phyloP scores from a whole-genome alignment of 2,113 vertebrate genomes.

The Lepisosteus osseus region DNA sequence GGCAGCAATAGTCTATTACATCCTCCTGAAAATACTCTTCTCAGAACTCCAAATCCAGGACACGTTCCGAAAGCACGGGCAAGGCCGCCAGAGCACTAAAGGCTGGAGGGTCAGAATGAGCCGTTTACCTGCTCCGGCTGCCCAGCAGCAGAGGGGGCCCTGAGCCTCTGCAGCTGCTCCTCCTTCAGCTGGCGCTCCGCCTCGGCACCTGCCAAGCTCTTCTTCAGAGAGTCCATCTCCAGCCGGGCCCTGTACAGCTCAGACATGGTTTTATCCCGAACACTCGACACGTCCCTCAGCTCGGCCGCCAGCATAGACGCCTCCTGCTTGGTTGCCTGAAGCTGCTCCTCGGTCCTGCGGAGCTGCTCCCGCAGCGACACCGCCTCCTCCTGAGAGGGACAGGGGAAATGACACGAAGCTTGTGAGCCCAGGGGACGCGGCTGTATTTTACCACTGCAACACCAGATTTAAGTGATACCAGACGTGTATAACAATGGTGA shows the following conservation, averaged over 20 bases:
- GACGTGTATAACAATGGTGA: too few relatives aligned
- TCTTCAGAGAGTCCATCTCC: constrained; percentile 68
- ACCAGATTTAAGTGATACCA: too few relatives aligned
- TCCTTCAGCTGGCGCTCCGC: constrained; percentile 68
- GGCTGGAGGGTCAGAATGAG: neutral
- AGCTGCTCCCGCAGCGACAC: constrained; percentile 82
- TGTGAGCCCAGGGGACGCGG: too few relatives aligned
- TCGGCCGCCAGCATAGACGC: constrained; percentile 81
- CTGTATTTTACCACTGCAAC: too few relatives aligned
- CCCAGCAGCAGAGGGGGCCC: constrained; percentile 45
- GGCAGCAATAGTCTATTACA: too few relatives aligned
- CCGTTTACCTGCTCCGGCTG: constrained; percentile 72
- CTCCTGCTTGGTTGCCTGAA: constrained; percentile 88
- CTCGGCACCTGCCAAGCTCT: constrained; percentile 71
- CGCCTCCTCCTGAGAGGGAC: constrained; percentile 71
- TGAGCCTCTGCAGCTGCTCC: constrained; percentile 59
- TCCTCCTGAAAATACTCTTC: too few relatives aligned
- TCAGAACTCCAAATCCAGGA: too few relatives aligned
- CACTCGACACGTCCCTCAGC: constrained; percentile 84
- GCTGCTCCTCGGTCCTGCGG: constrained; percentile 89
- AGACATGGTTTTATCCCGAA: constrained; percentile 87
- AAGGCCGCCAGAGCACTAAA: too few relatives aligned
- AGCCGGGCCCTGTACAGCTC: constrained; percentile 85
- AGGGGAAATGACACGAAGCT: too few relatives aligned
- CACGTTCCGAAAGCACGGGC: too few relatives aligned